Percentiles rank a stretch among this genome's conserved stretches.
These are phyloP conservation scores for Prinia subflava DNA, from an alignment of 2,113 vertebrate genomes.

Conservation along the genomic window DNA sequence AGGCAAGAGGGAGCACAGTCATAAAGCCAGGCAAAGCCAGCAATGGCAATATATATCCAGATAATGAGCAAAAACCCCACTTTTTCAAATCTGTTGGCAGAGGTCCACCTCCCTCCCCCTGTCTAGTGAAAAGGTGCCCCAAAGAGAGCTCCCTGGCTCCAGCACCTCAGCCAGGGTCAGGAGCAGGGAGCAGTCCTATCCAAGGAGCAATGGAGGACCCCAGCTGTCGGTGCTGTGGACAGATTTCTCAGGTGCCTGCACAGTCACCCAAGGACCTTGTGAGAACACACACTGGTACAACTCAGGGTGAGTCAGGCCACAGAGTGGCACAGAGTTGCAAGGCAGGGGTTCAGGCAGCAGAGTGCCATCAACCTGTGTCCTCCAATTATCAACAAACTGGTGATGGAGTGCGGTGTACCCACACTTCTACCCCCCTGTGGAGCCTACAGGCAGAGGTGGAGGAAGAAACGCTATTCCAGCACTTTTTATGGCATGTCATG, in stretches of 20 bases:
- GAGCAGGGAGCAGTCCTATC: not conserved
- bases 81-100: constrained; percentile 6
- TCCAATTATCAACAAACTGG: not conserved
- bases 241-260: not conserved
- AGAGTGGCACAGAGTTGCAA: not conserved
- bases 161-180: not conserved
- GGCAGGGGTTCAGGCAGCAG: not conserved
- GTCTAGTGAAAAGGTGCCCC: not conserved
- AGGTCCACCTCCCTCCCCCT: not conserved
- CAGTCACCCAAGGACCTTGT: not conserved
- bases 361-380: not conserved
- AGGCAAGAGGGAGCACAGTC: constrained; percentile 25
- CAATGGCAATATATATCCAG: constrained; percentile 19
- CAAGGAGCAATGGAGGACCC: accelerated
- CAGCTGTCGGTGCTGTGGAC: not conserved
- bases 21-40: constrained; percentile 27
- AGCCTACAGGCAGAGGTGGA: not conserved
- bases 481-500: not conserved
- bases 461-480: not conserved
- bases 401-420: accelerated
- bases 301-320: not conserved
- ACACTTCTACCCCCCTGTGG: not conserved
- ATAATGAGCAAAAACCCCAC: constrained; percentile 18
- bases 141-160: not conserved
- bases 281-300: not conserved